These are phyloP conservation scores for Xenotilapia longispinis DNA, from an alignment of 2,113 vertebrate genomes.

Conservation along the genomic window DNA sequence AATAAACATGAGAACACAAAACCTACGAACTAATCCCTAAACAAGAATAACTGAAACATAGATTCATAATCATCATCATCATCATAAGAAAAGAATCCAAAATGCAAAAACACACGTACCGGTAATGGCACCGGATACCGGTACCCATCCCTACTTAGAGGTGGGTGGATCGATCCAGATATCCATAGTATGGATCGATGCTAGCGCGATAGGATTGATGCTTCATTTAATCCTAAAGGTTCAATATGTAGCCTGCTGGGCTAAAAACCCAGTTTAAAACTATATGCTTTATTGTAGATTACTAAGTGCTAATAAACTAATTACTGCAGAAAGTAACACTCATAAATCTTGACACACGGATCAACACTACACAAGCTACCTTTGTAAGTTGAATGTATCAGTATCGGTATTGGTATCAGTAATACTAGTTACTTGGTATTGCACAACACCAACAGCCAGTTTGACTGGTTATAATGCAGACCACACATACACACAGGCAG, in stretches of 20 bases:
- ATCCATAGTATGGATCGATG: not conserved
- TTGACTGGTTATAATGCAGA: not conserved
- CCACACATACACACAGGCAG: not conserved
- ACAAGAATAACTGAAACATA: not conserved
- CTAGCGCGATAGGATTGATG: not conserved
- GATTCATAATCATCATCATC: not conserved
- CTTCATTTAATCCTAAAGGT: not conserved
- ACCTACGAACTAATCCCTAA: not conserved
- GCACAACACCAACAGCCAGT: not conserved
- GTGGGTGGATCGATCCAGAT: not conserved
- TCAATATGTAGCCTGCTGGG: not conserved
- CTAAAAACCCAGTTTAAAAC: not conserved
- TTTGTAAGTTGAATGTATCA: not conserved
- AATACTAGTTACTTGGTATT: not conserved
- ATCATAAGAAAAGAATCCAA: not conserved
- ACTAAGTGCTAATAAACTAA: not conserved
- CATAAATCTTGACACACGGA: not conserved
- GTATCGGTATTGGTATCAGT: not conserved
- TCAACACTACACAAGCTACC: not conserved
- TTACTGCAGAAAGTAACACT: not conserved
- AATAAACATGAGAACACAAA: not conserved
- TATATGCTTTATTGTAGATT: not conserved
- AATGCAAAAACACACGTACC: not conserved
- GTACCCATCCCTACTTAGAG: not conserved
- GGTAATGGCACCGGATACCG: not conserved